Base-by-base conservation (phyloP, 2,888 invertebrate genomes). In the Opisthograptis luteolata region DNA sequence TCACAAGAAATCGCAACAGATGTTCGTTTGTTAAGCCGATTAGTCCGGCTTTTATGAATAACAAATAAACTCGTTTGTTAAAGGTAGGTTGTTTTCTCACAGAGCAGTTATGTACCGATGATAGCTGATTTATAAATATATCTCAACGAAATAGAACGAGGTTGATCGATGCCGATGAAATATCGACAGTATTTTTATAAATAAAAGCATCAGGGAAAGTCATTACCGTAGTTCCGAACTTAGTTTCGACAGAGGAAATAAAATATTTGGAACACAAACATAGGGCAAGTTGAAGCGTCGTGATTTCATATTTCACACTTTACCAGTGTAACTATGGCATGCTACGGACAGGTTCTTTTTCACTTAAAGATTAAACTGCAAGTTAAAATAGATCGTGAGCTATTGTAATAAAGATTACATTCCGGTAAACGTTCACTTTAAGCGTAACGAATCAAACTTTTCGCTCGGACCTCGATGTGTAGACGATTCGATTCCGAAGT, bases 261-360 rank as follows among this genome's bases (percentile, higher is more conserved):
- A 84, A 80, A 81, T 86, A 89, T 90, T 87, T 84, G 81, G 84
- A 85, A 85, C 84, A 81, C 87, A 88, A 89, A 90, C 84, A 85
- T 8, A 6, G 35, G 71, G 76, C 83, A 74, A 82, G 82, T 82
- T 79, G 78, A 75, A 76, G 79, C 84, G 77, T 90, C 90, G 90
- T 90, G 90, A 90, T 90, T 90, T 87, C 87, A 88, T 90, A 88
- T 88, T 90, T 90, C 88, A 89, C 90, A 90, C 90, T 87, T 84
- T 73, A 76, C 71, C 80, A 28, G 85, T 83, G 84, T 79, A 45
- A 45, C 49, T 39, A 49, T 30, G 79, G 83, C 80, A 80, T 37
- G 81, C 76, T 74, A 71, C 71, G 70, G 76, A 85, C 87, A 81
- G 84, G 87, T 87, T 84, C 76, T 74, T 79, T 81, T 79, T 78